phyloP scores from a whole-genome alignment of 2,797 vertebrate species.

The Falco rusticolus region DNA sequence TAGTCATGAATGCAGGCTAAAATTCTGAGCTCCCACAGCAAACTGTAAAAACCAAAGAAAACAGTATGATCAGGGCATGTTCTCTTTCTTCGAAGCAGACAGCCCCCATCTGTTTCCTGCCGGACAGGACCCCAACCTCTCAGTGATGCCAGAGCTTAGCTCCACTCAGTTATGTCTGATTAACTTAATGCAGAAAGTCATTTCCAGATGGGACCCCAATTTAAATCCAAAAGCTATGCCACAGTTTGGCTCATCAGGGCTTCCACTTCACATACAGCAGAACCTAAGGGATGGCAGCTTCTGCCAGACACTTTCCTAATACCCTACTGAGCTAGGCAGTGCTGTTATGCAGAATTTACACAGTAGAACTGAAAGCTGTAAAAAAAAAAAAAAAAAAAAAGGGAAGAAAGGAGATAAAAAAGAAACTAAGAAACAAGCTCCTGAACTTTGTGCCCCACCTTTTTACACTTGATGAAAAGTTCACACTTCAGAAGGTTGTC shows the following conservation, averaged over 20 bases:
- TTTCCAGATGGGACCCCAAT: constrained; percentile 45
- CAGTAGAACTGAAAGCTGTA: neutral
- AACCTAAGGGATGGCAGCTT: neutral
- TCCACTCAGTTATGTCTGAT: constrained; percentile 30
- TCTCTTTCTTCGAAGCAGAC: neutral
- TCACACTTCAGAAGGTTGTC: neutral
- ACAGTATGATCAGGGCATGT: neutral
- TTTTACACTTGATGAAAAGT: neutral
- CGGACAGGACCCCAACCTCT: neutral
- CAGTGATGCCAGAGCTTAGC: constrained; percentile 4
- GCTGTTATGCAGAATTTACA: neutral
- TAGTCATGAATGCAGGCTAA: neutral
- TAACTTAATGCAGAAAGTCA: constrained; percentile 32
- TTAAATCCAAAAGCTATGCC: constrained; percentile 28
- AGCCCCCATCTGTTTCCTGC: neutral
- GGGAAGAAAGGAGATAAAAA: neutral
- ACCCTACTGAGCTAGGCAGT: neutral
- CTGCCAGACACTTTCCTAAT: neutral
- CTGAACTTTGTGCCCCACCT: neutral
- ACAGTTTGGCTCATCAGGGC: neutral
- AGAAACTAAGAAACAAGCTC: neutral
- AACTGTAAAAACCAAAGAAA: neutral
- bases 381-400: rapidly evolving
- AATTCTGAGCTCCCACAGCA: neutral
- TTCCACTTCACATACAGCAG: neutral